These are phyloP conservation scores for Percopsis omiscomaycus DNA, from an alignment of 2,797 vertebrate genomes.

Conservation along the genomic window DNA sequence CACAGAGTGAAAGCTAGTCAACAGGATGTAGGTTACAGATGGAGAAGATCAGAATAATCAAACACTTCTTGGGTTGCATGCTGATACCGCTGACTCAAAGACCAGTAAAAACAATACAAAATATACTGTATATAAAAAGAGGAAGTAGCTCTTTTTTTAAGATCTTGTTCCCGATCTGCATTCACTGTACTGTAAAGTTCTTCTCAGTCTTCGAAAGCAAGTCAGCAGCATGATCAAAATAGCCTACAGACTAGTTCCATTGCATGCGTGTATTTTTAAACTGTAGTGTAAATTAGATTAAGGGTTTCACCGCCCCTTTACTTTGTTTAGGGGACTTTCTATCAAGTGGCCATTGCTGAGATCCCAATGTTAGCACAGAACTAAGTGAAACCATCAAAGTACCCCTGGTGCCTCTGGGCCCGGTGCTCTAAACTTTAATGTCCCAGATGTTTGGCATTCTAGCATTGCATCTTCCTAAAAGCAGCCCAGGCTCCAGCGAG, in stretches of 20 bases:
- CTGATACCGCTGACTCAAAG: conserved; percentile 19
- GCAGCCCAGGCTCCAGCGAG: conserved; percentile 60
- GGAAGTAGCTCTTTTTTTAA: conserved; percentile 14
- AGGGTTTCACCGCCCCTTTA: not conserved
- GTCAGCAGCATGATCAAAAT: conserved; percentile 39
- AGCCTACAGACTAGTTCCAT: conserved; percentile 35
- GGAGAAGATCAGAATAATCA: conserved; percentile 59
- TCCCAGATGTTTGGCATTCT: conserved; percentile 60
- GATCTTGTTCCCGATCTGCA: conserved; percentile 34
- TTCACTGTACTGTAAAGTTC: conserved; percentile 29
- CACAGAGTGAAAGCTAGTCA: conserved; percentile 45
- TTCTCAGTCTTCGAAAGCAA: conserved; percentile 19
- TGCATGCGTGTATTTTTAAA: conserved; percentile 51
- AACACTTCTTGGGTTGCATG: conserved; percentile 46
- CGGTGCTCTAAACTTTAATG: conserved; percentile 17
- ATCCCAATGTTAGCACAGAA: too few species aligned
- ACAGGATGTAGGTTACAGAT: conserved; percentile 63
- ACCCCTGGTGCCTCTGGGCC: conserved; percentile 4
- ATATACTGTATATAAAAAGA: too few species aligned
- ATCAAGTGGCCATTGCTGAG: too few species aligned
- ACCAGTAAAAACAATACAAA: too few species aligned
- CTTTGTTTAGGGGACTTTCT: not conserved
- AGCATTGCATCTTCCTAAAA: conserved; percentile 50
- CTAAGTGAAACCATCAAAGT: not conserved
- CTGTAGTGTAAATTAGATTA: conserved; percentile 33